Base-by-base conservation (phyloP, 1,140 invertebrate genomes). In the Colletes gigas region DNA sequence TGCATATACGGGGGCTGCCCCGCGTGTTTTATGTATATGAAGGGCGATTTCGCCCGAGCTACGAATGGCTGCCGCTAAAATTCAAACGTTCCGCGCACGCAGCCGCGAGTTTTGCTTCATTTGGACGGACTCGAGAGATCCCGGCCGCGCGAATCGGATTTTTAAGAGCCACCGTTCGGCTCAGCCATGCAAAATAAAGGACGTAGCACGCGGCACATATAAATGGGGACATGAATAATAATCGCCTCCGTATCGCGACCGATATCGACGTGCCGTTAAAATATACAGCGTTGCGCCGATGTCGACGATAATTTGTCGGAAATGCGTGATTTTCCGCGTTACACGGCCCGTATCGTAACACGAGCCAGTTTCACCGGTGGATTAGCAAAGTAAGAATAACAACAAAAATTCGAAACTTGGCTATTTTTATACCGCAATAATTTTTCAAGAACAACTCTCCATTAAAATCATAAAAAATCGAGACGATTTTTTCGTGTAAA, bases 11-110 rank as follows among this genome's bases (percentile, higher is more conserved):
- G 60, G 62, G 63, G 15, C 54, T 57, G 0, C n/a, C 47, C 15
- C 19, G 69, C 67, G 52, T 71, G 82, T 84, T 72, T 85, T 85
- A 83, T 80, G 70, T 70, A 81, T 76, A 81, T 62, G 71, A 76
- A 77, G 72, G 60, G 5, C 39, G 71, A 81, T 81, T 77, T 21
- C n/a, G 52, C 17, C 66, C n/a, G 71, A 12, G 30, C 57, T n/a
- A n/a, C 9, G 47, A 19, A 52, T 10, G 4, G 21, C 44, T n/a
- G n/a, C 12, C 8, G 69, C 52, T 59, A 41, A 79, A 62, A 84
- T 73, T 69, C 69, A 65, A 78, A 83, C 60, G 50, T 50, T 41
- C 62, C 50, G 63, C 21, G 30, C 52, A 15, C 14, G 65, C 66
- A 15, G 52, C 67, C 62, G 44, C 63, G 60, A 84, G 72, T 81